A percentile compares a stretch with the other conserved stretches of the same genome.
Conservation (phyloP, 2,797 vertebrate species). For the Strix occidentalis region DNA sequence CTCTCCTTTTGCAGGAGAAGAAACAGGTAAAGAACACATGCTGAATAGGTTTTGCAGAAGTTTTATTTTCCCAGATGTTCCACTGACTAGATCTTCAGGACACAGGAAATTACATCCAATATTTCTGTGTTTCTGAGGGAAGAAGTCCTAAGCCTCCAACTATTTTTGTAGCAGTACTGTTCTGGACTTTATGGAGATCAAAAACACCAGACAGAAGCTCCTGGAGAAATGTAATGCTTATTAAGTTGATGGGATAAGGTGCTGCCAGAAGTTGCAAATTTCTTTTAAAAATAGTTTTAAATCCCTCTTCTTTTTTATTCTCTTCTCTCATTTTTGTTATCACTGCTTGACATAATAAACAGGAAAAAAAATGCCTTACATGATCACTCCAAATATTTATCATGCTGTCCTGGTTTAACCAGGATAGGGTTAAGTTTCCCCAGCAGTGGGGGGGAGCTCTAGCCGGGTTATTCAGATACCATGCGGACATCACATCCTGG, state of each 20-base stretch:
- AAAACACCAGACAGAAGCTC: background rate
- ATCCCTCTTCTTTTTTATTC: background rate
- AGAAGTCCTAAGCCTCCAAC: background rate
- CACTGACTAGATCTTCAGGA: background rate
- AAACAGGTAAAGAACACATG: background rate
- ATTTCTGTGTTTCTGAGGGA: background rate
- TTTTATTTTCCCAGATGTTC: background rate
- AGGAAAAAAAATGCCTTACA: background rate
- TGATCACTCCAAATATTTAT: background rate
- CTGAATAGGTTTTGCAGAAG: background rate
- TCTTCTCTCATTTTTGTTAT: background rate
- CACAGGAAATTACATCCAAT: background rate
- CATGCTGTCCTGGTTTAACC: too few relatives aligned
- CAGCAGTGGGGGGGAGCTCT: too few relatives aligned
- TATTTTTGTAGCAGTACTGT: background rate
- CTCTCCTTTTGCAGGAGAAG: background rate
- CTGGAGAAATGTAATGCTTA: background rate
- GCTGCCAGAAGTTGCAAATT: background rate
- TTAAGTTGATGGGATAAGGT: background rate
- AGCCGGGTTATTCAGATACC: too few relatives aligned
- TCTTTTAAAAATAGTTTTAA: background rate
- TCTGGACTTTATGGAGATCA: background rate
- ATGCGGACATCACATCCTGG: too few relatives aligned
- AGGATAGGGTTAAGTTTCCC: too few relatives aligned
- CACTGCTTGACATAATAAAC: background rate